phyloP scores from a whole-genome alignment of 2,888 invertebrate genomes.

The Meandrusa payeni region DNA sequence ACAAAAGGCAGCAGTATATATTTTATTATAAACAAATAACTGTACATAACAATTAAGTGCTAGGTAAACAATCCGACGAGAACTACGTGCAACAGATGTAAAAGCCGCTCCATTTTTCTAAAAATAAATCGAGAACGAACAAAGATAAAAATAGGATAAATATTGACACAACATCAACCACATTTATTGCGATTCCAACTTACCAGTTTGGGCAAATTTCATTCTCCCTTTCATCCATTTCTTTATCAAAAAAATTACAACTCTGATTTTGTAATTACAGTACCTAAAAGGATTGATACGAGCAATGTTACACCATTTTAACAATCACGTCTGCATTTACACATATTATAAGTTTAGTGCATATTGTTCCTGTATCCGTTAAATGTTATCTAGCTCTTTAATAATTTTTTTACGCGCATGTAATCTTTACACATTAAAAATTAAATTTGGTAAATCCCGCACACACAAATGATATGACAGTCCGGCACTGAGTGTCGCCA shows the following conservation, averaged over 20 bases:
- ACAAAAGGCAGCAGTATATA: not conserved
- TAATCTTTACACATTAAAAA: not conserved
- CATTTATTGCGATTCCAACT: conserved; percentile 44
- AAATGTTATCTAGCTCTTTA: no score
- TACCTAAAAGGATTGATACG: no score
- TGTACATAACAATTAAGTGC: not conserved
- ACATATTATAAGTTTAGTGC: no score
- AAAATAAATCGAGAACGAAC: conserved; percentile 67
- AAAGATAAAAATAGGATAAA: conserved; percentile 64
- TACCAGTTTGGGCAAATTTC: conserved; percentile 77
- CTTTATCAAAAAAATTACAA: conserved; percentile 21
- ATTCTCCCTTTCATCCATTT: conserved; percentile 64
- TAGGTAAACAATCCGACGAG: conserved; percentile 58
- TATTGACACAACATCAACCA: conserved; percentile 53
- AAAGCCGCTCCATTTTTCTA: conserved; percentile 66
- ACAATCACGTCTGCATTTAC: no score
- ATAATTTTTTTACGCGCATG: no score
- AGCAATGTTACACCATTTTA: no score
- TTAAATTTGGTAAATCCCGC: conserved; percentile 10
- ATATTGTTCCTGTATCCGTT: no score
- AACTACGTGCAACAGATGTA: conserved; percentile 43
- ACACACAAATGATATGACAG: conserved; percentile 11
- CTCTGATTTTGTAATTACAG: no score
- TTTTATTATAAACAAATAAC: not conserved
- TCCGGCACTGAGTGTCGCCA: no score